phyloP scores from a whole-genome alignment of 2,888 invertebrate genomes.

The Noctua janthe region DNA sequence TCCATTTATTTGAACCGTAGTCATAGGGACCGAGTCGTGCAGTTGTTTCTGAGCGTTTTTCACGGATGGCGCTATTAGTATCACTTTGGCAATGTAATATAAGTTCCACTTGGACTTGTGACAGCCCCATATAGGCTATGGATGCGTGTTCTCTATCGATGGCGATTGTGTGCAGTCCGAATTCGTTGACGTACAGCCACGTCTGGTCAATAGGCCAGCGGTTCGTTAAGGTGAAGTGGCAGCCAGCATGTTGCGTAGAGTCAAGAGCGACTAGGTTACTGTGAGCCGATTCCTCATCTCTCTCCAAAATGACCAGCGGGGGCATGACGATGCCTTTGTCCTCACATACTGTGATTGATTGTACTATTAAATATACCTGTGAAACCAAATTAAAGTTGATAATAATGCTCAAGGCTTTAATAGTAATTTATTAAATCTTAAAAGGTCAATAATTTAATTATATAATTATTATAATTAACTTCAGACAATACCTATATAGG shows the following conservation, averaged over 20 bases:
- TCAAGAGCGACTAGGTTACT: constrained; percentile 78
- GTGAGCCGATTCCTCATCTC: constrained; percentile 83
- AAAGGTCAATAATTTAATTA: neutral
- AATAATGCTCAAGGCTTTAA: neutral
- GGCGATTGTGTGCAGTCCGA: constrained; percentile 78
- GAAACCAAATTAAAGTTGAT: constrained; percentile 21
- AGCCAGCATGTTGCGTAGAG: constrained; percentile 71
- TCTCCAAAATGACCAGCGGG: constrained; percentile 82
- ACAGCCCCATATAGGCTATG: constrained; percentile 86
- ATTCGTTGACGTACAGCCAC: constrained; percentile 84
- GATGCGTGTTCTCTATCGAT: constrained; percentile 86
- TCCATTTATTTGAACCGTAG: constrained; percentile 83
- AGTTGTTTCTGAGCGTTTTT: constrained; percentile 76
- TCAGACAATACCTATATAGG: neutral
- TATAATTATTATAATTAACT: neutral
- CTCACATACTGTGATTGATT: constrained; percentile 74
- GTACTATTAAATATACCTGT: constrained; percentile 81
- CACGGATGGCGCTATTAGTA: constrained; percentile 67
- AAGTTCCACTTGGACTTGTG: constrained; percentile 87
- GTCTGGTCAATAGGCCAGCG: constrained; percentile 83
- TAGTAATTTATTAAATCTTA: neutral
- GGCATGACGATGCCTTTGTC: constrained; percentile 74
- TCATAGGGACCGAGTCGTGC: constrained; percentile 79
- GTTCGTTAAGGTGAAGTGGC: constrained; percentile 79
- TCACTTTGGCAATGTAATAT: constrained; percentile 76